These are phyloP conservation scores for Caenorhabditis inopinata DNA, from an alignment of 1,140 invertebrate species.

Conservation along the genomic window DNA sequence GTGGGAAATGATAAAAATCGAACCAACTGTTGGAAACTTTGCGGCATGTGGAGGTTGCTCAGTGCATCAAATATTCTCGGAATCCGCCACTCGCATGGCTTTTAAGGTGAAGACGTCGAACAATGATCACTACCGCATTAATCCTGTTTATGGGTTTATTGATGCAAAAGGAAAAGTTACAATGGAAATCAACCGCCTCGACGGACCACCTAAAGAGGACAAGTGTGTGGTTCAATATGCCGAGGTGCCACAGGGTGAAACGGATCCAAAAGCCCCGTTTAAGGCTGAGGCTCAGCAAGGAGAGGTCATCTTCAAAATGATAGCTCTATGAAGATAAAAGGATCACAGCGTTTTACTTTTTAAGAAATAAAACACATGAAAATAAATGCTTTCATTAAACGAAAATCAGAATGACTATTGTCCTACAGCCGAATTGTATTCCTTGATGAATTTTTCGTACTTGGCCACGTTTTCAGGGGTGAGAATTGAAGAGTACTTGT, in stretches of 20 bases:
- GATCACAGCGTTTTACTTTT: too few relatives aligned
- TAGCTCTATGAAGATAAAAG: neutral
- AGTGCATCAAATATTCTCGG: neutral
- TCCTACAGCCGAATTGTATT: constrained; percentile 26
- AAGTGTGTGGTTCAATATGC: constrained; percentile 42
- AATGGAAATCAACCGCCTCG: constrained; percentile 52
- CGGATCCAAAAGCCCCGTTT: constrained; percentile 40
- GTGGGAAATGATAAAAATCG: constrained; percentile 27
- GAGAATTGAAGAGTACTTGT: neutral
- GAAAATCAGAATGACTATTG: too few relatives aligned
- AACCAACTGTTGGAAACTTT: constrained; percentile 9
- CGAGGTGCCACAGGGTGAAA: constrained; percentile 36
- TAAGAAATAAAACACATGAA: too few relatives aligned
- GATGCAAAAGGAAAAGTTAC: constrained; percentile 44
- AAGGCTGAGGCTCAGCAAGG: constrained; percentile 42
- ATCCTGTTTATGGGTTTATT: constrained; percentile 56
- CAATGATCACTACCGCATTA: constrained; percentile 55
- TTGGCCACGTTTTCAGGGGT: constrained; percentile 9
- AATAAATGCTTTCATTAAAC: too few relatives aligned
- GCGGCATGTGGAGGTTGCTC: neutral
- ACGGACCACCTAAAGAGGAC: constrained; percentile 53
- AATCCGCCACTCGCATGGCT: constrained; percentile 1
- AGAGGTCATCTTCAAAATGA: constrained; percentile 30
- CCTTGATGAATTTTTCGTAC: constrained; percentile 27
- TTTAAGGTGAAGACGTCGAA: constrained; percentile 49